phyloP scores from a whole-genome alignment of 1,140 invertebrate genomes.

The Manduca sexta region DNA sequence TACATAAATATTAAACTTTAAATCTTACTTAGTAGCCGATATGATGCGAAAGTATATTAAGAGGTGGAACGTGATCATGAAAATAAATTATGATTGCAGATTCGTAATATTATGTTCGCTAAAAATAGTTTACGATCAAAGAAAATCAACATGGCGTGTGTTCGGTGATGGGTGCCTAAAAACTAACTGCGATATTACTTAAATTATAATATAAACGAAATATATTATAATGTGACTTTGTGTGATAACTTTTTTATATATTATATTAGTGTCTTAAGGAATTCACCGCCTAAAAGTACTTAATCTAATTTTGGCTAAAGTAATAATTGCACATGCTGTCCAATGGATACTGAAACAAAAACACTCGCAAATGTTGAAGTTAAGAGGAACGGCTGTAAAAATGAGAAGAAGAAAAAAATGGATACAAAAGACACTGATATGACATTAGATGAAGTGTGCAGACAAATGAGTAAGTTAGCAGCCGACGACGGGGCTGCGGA shows the following conservation, averaged over 20 bases:
- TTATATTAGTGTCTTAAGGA: constrained; percentile 30
- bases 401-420: constrained; percentile 61
- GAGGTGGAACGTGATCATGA: constrained; percentile 1
- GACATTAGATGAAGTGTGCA: constrained; percentile 26
- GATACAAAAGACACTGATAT: constrained; percentile 24
- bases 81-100: constrained; percentile 29
- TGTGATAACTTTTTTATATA: constrained; percentile 31
- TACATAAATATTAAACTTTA: too few relatives aligned
- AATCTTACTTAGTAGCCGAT: too few relatives aligned
- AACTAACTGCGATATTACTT: constrained; percentile 48
- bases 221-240: constrained; percentile 59
- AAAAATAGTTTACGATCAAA: constrained; percentile 24
- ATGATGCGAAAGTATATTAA: too few relatives aligned
- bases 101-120: constrained; percentile 43
- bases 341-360: constrained; percentile 56
- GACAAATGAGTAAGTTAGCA: constrained; percentile 29
- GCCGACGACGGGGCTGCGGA: constrained; percentile 24
- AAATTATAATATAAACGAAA: constrained; percentile 28
- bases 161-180: constrained; percentile 40
- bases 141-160: constrained; percentile 27
- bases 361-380: constrained; percentile 31
- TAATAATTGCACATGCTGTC: constrained; percentile 34
- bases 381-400: constrained; percentile 42
- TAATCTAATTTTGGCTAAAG: constrained; percentile 18
- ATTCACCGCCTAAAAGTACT: constrained; percentile 16